phyloP scores from a whole-genome alignment of 1,140 invertebrate species.

The Drosophila sproati region DNA sequence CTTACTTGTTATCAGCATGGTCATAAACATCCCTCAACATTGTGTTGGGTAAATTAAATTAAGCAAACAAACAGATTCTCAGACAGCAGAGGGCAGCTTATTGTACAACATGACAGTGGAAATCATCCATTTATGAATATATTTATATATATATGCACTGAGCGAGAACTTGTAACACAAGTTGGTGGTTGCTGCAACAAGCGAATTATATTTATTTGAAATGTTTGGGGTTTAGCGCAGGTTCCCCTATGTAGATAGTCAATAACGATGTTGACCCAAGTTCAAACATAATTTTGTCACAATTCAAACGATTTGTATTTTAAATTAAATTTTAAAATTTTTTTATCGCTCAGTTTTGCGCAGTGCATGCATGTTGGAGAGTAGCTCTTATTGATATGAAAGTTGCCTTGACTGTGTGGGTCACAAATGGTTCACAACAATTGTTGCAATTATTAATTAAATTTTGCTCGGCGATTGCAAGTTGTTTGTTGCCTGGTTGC shows the following conservation, averaged over 20 bases:
- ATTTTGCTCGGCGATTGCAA: slow-evolving; percentile 39
- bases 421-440: slow-evolving; percentile 24
- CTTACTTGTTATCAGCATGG: slow-evolving; percentile 36
- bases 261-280: no score
- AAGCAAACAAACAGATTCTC: slow-evolving; percentile 64
- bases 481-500: slow-evolving; percentile 7
- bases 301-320: no score
- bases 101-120: slow-evolving; percentile 43
- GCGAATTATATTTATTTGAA: no score
- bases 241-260: no score
- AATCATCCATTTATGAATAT: slow-evolving; percentile 48
- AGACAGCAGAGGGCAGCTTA: slow-evolving; percentile 40
- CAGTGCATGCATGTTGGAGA: neutral
- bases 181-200: no score
- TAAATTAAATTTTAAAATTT: neutral
- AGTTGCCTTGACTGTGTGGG: neutral
- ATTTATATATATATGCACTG: slow-evolving; percentile 17
- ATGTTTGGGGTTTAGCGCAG: no score
- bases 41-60: slow-evolving; percentile 73
- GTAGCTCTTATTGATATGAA: neutral
- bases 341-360: neutral
- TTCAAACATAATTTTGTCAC: no score
- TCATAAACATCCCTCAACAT: slow-evolving; percentile 44
- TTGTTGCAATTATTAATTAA: slow-evolving; percentile 66
- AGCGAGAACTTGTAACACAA: slow-evolving; percentile 2